Base-by-base conservation (phyloP, 1,140 invertebrate species). In the Drosophila ironensis region DNA sequence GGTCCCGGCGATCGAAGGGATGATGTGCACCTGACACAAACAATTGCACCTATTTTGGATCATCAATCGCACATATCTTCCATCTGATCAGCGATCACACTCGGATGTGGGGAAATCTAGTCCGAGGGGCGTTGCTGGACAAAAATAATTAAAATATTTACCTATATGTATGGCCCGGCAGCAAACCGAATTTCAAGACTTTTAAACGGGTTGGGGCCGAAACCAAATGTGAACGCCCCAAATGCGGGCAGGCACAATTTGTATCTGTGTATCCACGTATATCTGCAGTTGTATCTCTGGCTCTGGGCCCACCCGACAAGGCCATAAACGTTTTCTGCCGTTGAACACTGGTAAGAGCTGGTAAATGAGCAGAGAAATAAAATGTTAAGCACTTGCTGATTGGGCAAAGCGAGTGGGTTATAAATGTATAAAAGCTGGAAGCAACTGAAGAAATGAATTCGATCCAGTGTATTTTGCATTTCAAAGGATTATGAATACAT, bases 141-240 rank as follows among this genome's bases (percentile, higher is more conserved):
- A 45, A 54, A 64, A 68, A 64, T 73, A 73, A 82, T 84, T 72
- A 73, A 82, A 82, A 84, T 77, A 82, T 82, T 82, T 77, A 70
- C 66, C 24, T 2, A 2, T 2, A 8, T 27, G 57, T 72, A 66
- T 61, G 76, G 48, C 46, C 56, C 33, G 17, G 41, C 48, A 33
- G 41, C 20, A 14, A 51, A 40, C 14, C 17, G 11, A 56, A 80
- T 41, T 64, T 59, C 47, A 35, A 16, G 33, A 51, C 47, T 64
- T 80, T 80, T 59, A 73, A 78, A 78, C 74, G 41, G 56, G 70
- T 70, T 80, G 54, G 16, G 27, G 46, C 35, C 12, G 44, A 44
- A 42, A 12, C 44, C 22, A 67, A 75, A 80, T 66, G 76, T 72
- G 53, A 75, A 81, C 76, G 76, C 76, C 76, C 76, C 67, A 75